Evolutionary conservation across 2,888 invertebrate genomes (phyloP), one percentile per base, ranked within the genome.

Genomic region (Periphyllus acericola): DNA sequence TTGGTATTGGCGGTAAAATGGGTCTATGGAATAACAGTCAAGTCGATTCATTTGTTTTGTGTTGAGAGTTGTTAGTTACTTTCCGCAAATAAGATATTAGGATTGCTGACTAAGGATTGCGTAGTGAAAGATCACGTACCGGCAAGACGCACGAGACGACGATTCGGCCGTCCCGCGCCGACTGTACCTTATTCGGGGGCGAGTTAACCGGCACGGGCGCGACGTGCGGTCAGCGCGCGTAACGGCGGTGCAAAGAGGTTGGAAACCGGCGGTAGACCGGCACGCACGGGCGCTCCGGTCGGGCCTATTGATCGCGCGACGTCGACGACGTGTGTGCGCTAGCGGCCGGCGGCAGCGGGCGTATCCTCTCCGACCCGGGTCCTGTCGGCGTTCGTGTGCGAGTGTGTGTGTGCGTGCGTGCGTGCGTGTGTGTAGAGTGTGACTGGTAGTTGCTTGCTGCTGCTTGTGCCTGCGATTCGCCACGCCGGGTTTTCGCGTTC

Each of bases 331-430:
- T 40, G 84, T 46, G 76, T 76, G 75, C 76, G 75, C 36, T 60
- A 75, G 83, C 32, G 60, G 84, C 76, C 74, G 80, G 52, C 79
- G 85, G 75, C 79, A 55, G 80, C 87, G 87, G 87, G 87, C 87
- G 87, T 87, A 87, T 87, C 87, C 87, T 87, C 60, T 40, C 86
- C 72, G 86, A 80, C 86, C 80, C 55, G 80, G 79, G 19, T 21
- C 68, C 36, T 36, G n/a, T 14, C 34, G 6, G 29, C 21, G 74
- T n/a, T 36, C 9, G 40, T 52, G 46, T 29, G 72, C 1, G 78
- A 0, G 76, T 8, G 78, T 32, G 78, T 25, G n/a, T 36, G 55
- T 60, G 71, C 72, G 79, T 68, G 55, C 25, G 55, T 36, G 79
- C 36, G 52, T 52, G 34, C 34, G 55, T 9, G 71, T 60, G 72